phyloP scores from a whole-genome alignment of 2,113 vertebrate species.

The Neofelis nebulosa region DNA sequence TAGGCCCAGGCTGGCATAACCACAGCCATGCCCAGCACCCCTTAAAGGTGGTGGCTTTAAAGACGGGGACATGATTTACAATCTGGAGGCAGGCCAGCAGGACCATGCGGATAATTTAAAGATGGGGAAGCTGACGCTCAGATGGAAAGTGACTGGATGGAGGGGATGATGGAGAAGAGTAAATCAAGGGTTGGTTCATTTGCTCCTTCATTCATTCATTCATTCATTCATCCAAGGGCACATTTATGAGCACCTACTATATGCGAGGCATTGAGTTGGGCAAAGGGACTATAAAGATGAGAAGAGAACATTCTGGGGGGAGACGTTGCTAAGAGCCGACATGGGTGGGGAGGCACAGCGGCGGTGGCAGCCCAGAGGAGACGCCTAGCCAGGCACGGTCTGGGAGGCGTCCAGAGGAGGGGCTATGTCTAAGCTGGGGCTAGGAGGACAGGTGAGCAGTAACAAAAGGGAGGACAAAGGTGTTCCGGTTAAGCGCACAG shows the following conservation, averaged over 20 bases:
- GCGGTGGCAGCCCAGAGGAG: not conserved
- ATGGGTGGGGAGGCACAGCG: not conserved
- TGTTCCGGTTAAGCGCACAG: accelerated
- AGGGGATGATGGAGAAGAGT: not conserved
- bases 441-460: not conserved
- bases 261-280: not conserved
- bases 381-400: not conserved
- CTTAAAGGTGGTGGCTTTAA: not conserved
- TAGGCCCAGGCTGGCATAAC: not conserved
- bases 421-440: not conserved
- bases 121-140: not conserved
- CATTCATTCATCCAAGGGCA: not conserved
- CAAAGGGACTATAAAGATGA: not conserved
- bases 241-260: not conserved
- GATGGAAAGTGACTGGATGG: not conserved
- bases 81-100: not conserved
- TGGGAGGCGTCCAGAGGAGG: not conserved
- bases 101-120: not conserved
- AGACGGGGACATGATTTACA: too few relatives aligned
- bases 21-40: not conserved
- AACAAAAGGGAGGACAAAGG: not conserved
- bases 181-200: not conserved
- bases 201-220: not conserved
- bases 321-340: not conserved
- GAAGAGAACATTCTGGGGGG: not conserved